Evolutionary conservation across 2,113 vertebrate genomes (phyloP).

Genomic region (Nymphicus hollandicus): DNA sequence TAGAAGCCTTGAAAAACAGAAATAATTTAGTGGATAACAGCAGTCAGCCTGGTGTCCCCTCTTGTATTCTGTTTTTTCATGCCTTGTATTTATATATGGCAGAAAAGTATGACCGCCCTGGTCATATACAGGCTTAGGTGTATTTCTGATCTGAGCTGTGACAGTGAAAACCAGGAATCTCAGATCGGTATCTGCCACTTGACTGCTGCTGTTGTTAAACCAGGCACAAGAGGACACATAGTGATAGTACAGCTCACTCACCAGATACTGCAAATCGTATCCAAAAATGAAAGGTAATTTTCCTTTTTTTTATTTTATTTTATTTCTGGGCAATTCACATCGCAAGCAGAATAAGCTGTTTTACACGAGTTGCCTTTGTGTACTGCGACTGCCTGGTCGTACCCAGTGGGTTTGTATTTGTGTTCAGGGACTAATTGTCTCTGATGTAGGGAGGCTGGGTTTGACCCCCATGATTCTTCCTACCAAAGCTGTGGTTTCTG

Average conservation of each 20-base stretch:
- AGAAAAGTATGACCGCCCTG: background rate
- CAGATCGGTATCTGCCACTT: background rate
- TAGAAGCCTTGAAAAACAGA: background rate
- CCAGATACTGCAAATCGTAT: background rate
- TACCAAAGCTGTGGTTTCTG: conserved; percentile 22
- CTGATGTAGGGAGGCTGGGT: background rate
- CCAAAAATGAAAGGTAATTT: background rate
- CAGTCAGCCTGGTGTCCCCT: background rate
- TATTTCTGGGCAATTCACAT: background rate
- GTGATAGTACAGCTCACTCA: background rate
- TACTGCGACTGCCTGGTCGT: background rate
- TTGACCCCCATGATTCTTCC: conserved; percentile 18
- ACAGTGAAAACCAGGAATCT: background rate
- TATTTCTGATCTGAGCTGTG: background rate
- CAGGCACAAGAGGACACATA: background rate
- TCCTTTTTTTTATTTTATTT: background rate
- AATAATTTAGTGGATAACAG: background rate
- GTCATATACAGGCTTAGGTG: background rate
- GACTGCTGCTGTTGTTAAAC: background rate
- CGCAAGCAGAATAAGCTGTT: background rate
- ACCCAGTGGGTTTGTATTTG: background rate
- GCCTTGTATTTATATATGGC: background rate
- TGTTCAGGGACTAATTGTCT: background rate
- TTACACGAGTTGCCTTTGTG: background rate
- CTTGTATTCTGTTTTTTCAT: background rate